Conservation (phyloP, 1,140 invertebrate species). For the Phymorhynchus buccinoides region DNA sequence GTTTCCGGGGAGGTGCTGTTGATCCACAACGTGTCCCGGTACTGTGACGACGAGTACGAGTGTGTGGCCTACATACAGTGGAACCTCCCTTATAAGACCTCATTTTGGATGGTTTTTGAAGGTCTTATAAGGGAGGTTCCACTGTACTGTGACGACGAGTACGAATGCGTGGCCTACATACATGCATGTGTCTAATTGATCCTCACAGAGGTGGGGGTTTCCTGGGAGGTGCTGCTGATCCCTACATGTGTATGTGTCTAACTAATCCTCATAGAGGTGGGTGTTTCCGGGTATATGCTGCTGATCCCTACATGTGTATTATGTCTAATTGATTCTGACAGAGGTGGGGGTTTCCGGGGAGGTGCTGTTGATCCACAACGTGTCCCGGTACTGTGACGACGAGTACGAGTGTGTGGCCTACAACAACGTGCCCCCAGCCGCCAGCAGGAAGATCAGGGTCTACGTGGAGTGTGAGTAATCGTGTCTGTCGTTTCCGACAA, state of each 20-base stretch:
- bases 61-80: constrained; percentile 72
- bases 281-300: no score
- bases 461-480: constrained; percentile 70
- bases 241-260: neutral
- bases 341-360: constrained; percentile 2
- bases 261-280: no score
- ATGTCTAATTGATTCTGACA: no score
- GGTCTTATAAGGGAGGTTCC: no score
- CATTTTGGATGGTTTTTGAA: no score
- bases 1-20: constrained; percentile 50
- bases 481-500: no score
- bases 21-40: constrained; percentile 70
- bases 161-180: no score
- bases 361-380: constrained; percentile 68
- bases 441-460: constrained; percentile 65
- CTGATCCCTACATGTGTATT: no score
- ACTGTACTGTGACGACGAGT: no score
- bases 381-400: constrained; percentile 69
- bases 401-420: constrained; percentile 70
- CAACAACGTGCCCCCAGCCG: constrained; percentile 68
- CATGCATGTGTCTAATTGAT: no score
- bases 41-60: constrained; percentile 70
- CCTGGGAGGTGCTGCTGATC: neutral
- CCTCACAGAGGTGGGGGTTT: constrained; percentile 1
- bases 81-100: no score